Conservation (phyloP, 2,888 invertebrate genomes). For the Slavum lentiscoides region DNA sequence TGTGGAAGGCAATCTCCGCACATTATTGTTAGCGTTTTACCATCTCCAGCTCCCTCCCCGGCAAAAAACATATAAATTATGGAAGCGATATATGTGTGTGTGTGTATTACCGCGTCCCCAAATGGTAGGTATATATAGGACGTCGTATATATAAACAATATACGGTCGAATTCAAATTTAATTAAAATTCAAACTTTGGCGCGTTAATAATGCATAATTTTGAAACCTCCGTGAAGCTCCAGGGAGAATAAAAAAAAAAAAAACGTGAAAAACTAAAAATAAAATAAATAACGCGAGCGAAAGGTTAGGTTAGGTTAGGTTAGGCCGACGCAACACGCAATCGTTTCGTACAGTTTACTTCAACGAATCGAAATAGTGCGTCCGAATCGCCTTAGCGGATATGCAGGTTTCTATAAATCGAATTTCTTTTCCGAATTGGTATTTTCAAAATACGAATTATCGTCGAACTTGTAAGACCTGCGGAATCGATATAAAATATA, state of each 20-base stretch:
- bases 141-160: neutral
- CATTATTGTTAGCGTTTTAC: neutral
- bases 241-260: neutral
- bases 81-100: neutral
- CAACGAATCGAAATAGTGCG: too few species aligned
- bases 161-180: constrained; percentile 5
- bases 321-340: neutral
- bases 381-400: too few species aligned
- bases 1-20: too few species aligned
- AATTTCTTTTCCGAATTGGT: too few species aligned
- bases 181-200: constrained; percentile 26
- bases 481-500: too few species aligned
- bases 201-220: too few species aligned
- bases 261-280: neutral
- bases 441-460: too few species aligned
- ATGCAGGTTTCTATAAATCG: too few species aligned
- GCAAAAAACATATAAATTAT: constrained; percentile 13
- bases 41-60: neutral
- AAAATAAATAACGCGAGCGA: neutral
- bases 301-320: neutral
- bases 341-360: too few species aligned
- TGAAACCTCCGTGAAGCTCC: neutral
- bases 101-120: too few species aligned
- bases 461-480: too few species aligned
- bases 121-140: neutral